A percentile compares a stretch with the other conserved stretches of the same genome.
Evolutionary conservation across 2,113 vertebrate species (phyloP).

Genomic region (Hemibagrus wyckioides): DNA sequence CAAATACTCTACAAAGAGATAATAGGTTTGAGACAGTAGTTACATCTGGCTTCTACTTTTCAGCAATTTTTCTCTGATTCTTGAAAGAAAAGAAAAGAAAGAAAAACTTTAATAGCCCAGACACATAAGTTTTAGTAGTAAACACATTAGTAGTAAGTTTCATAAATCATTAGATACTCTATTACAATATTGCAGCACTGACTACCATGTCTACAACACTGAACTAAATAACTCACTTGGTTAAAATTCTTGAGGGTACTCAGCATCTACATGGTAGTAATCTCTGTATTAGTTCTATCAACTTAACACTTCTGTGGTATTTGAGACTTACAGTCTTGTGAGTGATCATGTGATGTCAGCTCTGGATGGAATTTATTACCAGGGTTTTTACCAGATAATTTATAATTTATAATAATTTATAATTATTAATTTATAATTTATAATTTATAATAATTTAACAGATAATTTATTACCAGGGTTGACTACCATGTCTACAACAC

Average conservation of each 20-base stretch:
- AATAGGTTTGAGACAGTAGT: background rate
- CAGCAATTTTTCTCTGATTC: background rate
- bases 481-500: too few species aligned
- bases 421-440: too few species aligned
- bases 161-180: background rate
- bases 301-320: background rate
- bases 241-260: background rate
- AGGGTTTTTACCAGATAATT: too few species aligned
- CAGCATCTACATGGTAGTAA: background rate
- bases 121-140: too few species aligned
- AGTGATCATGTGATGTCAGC: background rate
- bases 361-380: background rate
- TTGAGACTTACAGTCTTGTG: background rate
- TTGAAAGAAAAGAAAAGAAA: background rate
- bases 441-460: too few species aligned
- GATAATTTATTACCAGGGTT: too few species aligned
- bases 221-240: background rate
- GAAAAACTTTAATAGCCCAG: background rate
- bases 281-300: background rate
- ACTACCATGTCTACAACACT: background rate
- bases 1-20: background rate
- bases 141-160: too few species aligned
- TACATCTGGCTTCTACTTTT: background rate
- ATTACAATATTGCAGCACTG: background rate
- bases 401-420: too few species aligned